These are phyloP conservation scores for Artibeus lituratus DNA, from an alignment of 2,797 vertebrate genomes.

Conservation along the genomic window DNA sequence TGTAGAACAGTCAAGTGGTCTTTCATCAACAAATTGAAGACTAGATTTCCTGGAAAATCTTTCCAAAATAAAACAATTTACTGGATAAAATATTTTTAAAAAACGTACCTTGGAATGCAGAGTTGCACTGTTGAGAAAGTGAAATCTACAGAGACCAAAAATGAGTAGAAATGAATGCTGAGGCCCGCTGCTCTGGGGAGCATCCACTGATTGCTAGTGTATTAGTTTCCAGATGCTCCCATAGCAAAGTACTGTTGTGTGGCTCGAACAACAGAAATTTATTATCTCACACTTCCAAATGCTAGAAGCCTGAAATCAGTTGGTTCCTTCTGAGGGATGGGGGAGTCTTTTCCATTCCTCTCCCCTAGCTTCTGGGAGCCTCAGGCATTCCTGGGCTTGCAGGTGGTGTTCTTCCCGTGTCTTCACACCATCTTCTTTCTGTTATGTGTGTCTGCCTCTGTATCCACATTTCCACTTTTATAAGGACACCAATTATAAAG, in stretches of 20 bases:
- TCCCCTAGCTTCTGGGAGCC: neutral
- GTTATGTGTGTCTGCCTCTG: neutral
- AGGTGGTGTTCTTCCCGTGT: neutral
- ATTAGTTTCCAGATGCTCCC: neutral
- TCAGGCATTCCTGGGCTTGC: neutral
- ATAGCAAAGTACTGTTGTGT: neutral
- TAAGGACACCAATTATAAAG: neutral
- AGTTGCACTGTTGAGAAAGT: conserved; percentile 31
- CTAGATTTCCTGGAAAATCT: neutral
- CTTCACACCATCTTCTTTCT: neutral
- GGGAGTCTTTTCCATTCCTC: neutral
- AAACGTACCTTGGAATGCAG: conserved; percentile 17
- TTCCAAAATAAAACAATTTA: neutral
- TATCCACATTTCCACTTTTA: neutral
- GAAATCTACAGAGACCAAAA: neutral
- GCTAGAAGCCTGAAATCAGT: neutral
- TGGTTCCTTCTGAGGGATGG: neutral
- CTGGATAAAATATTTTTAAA: neutral
- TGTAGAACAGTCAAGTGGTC: conserved; percentile 29
- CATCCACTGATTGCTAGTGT: neutral
- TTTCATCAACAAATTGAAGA: conserved; percentile 40
- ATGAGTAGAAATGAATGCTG: neutral
- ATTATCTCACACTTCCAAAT: neutral
- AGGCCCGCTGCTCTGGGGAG: neutral
- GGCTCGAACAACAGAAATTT: neutral